Conservation (phyloP, 2,888 invertebrate species). For the Anarsia innoxiella region DNA sequence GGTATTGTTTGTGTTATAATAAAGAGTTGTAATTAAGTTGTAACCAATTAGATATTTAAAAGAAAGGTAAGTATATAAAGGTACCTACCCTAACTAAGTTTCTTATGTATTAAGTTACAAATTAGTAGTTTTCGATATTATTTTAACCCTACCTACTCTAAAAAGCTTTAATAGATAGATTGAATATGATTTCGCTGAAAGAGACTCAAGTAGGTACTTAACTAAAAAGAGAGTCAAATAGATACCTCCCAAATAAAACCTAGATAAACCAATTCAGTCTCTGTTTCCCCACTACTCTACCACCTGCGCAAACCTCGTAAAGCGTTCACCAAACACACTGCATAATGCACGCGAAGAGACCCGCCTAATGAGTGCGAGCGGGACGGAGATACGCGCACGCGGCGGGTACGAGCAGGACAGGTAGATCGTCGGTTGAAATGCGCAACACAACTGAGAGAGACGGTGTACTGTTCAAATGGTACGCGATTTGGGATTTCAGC, state of each 20-base stretch:
- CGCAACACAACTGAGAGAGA: not conserved
- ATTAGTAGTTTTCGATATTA: not conserved
- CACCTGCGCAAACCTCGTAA: conserved; percentile 57
- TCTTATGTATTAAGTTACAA: too few species aligned
- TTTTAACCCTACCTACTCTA: not conserved
- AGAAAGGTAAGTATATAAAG: too few species aligned
- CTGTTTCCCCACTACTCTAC: conserved; percentile 41
- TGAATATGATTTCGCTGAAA: not conserved
- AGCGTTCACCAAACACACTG: conserved; percentile 61
- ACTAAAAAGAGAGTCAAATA: not conserved
- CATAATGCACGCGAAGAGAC: conserved; percentile 58
- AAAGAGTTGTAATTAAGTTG: too few species aligned
- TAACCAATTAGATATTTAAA: too few species aligned
- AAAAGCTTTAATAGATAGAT: not conserved
- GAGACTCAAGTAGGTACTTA: not conserved
- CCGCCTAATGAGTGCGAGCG: conserved; percentile 53
- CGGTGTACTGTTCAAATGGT: not conserved
- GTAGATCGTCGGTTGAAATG: not conserved
- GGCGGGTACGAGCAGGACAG: not conserved
- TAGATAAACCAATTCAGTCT: conserved; percentile 20
- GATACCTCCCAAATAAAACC: not conserved
- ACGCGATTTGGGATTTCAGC: not conserved
- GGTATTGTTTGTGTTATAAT: too few species aligned
- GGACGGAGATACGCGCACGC: conserved; percentile 19
- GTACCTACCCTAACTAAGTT: too few species aligned